phyloP scores from a whole-genome alignment of 2,113 vertebrate genomes.

The Phocoena phocoena region DNA sequence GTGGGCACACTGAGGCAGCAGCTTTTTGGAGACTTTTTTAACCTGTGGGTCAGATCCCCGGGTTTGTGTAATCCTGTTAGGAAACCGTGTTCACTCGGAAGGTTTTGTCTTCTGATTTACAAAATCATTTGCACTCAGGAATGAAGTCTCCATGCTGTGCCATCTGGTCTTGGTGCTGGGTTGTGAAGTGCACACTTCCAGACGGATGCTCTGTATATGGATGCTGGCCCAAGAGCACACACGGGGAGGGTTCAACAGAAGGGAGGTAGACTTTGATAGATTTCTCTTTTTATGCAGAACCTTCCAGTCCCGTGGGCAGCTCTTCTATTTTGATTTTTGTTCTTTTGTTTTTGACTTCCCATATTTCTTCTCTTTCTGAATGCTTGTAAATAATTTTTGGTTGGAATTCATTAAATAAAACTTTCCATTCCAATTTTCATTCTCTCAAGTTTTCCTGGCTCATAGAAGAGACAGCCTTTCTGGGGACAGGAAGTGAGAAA shows the following conservation, averaged over 20 bases:
- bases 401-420: neutral
- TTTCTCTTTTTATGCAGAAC: neutral
- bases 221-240: neutral
- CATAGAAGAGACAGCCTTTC: conserved; percentile 34
- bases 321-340: neutral
- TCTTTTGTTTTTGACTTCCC: neutral
- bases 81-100: conserved; percentile 1
- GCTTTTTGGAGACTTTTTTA: neutral
- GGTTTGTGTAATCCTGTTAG: neutral
- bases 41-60: neutral
- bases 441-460: conserved; percentile 31
- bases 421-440: conserved; percentile 7
- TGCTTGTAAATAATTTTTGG: neutral
- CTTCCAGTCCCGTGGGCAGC: neutral
- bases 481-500: conserved; percentile 42
- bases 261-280: neutral
- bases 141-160: neutral
- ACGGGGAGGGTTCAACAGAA: neutral
- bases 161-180: neutral
- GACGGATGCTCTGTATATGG: neutral
- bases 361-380: neutral
- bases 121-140: conserved; percentile 25
- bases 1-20: neutral
- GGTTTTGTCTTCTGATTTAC: conserved; percentile 22
- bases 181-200: neutral